Evolutionary conservation across 2,888 invertebrate genomes (phyloP).

Genomic region (Aphodius sticticus): DNA sequence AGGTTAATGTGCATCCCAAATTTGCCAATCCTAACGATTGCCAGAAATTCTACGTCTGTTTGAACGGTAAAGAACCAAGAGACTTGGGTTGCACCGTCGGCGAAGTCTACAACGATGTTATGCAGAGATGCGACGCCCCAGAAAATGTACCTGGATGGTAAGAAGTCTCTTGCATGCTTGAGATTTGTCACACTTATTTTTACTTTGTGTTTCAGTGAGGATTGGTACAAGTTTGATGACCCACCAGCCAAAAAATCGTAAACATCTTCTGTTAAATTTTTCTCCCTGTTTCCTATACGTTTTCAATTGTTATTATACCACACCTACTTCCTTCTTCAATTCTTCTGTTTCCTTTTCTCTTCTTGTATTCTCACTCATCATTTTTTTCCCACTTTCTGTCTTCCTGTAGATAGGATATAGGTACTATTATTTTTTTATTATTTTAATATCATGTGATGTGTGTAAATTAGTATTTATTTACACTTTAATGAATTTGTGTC

Average conservation of each 20-base stretch:
- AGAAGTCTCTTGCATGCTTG: conserved; percentile 51
- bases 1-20: conserved; percentile 82
- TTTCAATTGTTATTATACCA: not conserved
- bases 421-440: not conserved
- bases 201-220: conserved; percentile 69
- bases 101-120: conserved; percentile 89
- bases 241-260: conserved; percentile 52
- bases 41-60: conserved; percentile 90
- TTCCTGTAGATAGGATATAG: not conserved
- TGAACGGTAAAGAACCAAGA: conserved; percentile 86
- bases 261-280: conserved; percentile 28
- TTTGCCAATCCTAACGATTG: conserved; percentile 88
- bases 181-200: conserved; percentile 31
- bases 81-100: conserved; percentile 87
- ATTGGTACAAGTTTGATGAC: conserved; percentile 88
- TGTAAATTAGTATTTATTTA: conserved; percentile 37
- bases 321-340: conserved; percentile 12
- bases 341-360: conserved; percentile 20
- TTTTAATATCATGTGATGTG: conserved; percentile 33
- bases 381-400: not conserved
- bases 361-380: conserved; percentile 11
- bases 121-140: conserved; percentile 86
- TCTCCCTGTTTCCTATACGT: not conserved
- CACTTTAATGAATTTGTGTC: conserved; percentile 20
- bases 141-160: conserved; percentile 92